Conservation (phyloP, 53 echinoderm and acorn worm species). For the Henricia sp. region DNA sequence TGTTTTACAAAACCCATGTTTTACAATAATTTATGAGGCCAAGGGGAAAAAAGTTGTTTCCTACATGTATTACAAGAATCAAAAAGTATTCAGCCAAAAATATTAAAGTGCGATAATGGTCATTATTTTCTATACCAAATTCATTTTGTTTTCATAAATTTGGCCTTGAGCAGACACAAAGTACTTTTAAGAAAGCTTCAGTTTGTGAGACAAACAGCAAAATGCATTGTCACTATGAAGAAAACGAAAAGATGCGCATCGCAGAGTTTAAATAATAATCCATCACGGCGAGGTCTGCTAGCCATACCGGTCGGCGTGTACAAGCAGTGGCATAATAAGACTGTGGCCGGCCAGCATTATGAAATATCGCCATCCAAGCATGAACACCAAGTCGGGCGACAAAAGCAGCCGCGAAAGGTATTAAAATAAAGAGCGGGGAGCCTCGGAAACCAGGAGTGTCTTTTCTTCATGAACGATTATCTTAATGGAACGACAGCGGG, state of each 20-base stretch:
- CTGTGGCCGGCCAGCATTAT: conserved; percentile 50
- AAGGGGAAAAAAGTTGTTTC: no score
- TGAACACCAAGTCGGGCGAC: conserved; percentile 59
- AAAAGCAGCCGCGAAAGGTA: conserved; percentile 63
- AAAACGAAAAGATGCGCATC: conserved; percentile 25
- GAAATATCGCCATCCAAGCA: conserved; percentile 30
- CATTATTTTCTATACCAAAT: no score
- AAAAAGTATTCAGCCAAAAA: no score
- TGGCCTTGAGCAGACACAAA: no score
- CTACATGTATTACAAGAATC: no score
- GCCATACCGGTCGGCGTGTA: background rate
- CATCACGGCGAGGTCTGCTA: background rate
- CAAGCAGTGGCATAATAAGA: no score
- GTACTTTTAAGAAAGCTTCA: background rate
- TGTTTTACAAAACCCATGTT: no score
- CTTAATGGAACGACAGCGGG: conserved; percentile 37
- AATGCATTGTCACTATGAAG: no score
- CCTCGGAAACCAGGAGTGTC: conserved; percentile 35
- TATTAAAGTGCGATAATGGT: no score
- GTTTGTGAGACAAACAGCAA: conserved; percentile 29
- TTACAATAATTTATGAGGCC: no score
- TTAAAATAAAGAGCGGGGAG: conserved; percentile 60
- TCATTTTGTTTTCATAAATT: no score
- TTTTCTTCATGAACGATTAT: conserved; percentile 48
- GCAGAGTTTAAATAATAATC: conserved; percentile 16